These are phyloP conservation scores for Montipora capricornis DNA, from an alignment of 64 coral and sea anemone genomes.

Conservation along the genomic window DNA sequence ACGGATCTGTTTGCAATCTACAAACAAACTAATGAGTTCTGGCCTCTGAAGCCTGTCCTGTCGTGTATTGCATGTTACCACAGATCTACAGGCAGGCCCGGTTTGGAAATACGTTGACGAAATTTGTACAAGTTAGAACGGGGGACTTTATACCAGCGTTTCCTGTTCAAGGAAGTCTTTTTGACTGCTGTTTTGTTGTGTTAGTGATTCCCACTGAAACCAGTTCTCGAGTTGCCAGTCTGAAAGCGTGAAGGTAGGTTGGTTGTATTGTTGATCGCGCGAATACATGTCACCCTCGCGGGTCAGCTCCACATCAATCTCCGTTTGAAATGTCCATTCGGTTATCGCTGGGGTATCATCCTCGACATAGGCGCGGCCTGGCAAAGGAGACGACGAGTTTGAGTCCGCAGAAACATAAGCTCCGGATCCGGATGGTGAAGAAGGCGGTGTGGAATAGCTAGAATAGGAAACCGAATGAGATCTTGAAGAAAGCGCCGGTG, in stretches of 20 bases:
- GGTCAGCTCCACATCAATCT: slow-evolving; percentile 56
- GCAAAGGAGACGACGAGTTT: slow-evolving; percentile 47
- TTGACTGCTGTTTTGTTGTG: slow-evolving; percentile 62
- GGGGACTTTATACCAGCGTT: slow-evolving; percentile 52
- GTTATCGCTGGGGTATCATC: slow-evolving; percentile 17
- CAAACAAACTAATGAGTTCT: too few species aligned
- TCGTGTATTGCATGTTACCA: not conserved
- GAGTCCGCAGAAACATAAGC: slow-evolving; percentile 66
- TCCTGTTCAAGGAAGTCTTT: slow-evolving; percentile 73
- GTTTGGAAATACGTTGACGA: not conserved
- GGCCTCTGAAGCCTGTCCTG: too few species aligned
- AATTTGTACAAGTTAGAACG: not conserved
- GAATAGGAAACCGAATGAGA: slow-evolving; percentile 68
- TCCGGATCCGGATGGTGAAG: slow-evolving; percentile 49
- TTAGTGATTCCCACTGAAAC: slow-evolving; percentile 68
- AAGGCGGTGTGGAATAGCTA: slow-evolving; percentile 64
- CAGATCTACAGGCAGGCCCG: not conserved
- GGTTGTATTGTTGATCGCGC: not conserved
- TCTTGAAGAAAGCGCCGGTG: slow-evolving; percentile 57
- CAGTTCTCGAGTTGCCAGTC: slow-evolving; percentile 70
- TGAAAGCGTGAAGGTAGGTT: slow-evolving; percentile 20
- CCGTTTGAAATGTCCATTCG: slow-evolving; percentile 48
- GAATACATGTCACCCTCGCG: not conserved
- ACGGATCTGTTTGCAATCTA: too few species aligned
- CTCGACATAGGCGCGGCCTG: slow-evolving; percentile 52